These are phyloP conservation scores for Drosophila paulistorum DNA, from an alignment of 1,140 invertebrate genomes.

Conservation along the genomic window DNA sequence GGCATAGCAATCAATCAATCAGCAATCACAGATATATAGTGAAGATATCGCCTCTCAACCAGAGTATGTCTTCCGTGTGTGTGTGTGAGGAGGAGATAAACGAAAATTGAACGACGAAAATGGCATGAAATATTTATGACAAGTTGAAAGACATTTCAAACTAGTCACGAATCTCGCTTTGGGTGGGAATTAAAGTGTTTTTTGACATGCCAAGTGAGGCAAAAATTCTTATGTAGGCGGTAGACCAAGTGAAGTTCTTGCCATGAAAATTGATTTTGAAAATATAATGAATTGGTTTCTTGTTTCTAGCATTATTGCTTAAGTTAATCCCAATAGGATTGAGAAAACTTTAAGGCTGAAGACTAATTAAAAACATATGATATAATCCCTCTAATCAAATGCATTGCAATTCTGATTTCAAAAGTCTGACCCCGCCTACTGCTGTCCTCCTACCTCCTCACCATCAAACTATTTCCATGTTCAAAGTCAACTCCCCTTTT, in stretches of 20 bases:
- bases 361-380: not conserved
- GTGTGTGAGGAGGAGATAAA: not conserved
- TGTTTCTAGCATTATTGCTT: not conserved
- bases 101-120: not conserved
- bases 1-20: constrained; percentile 11
- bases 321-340: too few relatives aligned
- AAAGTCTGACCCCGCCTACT: not conserved
- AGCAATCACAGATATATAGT: constrained; percentile 1
- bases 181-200: constrained; percentile 6
- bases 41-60: constrained; percentile 8
- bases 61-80: not conserved
- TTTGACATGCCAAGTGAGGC: not conserved
- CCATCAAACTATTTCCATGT: too few relatives aligned
- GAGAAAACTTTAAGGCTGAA: not conserved
- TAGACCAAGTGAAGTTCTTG: not conserved
- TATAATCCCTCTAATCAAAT: not conserved
- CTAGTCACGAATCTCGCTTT: constrained; percentile 1
- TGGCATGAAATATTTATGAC: constrained; percentile 11
- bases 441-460: too few relatives aligned
- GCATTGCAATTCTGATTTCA: too few relatives aligned
- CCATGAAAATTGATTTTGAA: not conserved
- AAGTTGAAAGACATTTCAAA: constrained; percentile 4
- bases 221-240: not conserved
- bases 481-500: constrained; percentile 29
- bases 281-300: not conserved